A percentile compares a stretch with the other conserved stretches of the same genome.
These are phyloP conservation scores for Tragulus kanchil DNA, from an alignment of 2,113 vertebrate genomes.

Conservation along the genomic window DNA sequence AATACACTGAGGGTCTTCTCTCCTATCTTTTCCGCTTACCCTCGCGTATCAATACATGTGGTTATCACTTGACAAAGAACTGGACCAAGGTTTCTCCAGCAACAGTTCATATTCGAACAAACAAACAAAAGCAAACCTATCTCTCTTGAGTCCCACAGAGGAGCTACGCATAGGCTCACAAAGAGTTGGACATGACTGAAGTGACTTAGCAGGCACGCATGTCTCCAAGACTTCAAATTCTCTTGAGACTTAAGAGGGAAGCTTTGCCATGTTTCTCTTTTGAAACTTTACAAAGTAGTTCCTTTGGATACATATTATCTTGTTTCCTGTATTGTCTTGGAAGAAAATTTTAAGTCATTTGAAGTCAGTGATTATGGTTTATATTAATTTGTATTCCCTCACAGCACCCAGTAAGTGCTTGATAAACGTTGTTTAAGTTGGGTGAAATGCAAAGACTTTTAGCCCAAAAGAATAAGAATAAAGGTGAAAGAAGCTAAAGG, in stretches of 20 bases:
- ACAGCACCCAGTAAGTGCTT: background rate
- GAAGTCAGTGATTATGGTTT: background rate
- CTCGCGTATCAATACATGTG: background rate
- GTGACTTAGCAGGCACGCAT: no score
- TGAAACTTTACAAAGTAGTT: no score
- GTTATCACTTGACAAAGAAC: background rate
- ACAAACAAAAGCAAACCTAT: background rate
- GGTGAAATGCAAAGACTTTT: background rate
- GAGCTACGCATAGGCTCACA: no score
- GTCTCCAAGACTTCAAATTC: no score
- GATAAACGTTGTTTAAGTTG: background rate
- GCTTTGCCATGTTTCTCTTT: no score
- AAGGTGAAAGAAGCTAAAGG: background rate
- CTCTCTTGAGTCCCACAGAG: fast-evolving
- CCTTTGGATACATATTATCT: no score
- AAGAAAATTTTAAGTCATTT: background rate
- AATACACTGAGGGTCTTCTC: background rate
- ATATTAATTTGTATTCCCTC: background rate
- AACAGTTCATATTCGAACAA: background rate
- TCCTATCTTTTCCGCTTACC: background rate
- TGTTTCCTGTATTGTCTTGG: background rate
- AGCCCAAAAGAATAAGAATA: background rate
- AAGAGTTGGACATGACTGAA: no score
- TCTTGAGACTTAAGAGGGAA: no score
- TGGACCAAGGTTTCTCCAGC: background rate